Evolutionary conservation across 2,113 vertebrate species (phyloP).

Genomic region (Saguinus midas): DNA sequence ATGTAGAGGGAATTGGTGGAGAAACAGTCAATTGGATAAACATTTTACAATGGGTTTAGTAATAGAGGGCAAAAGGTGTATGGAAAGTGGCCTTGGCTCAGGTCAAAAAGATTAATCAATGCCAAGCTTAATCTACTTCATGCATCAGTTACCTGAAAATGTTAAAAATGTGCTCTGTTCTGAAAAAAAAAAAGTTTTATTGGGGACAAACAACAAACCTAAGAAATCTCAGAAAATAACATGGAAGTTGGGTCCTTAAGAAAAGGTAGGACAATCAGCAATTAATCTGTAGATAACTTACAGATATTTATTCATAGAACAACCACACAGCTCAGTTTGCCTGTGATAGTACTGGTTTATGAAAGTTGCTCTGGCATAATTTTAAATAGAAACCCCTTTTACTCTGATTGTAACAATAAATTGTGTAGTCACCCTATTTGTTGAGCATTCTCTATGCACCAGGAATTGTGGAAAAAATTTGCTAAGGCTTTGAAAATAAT

Average conservation of each 20-base stretch:
- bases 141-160: neutral
- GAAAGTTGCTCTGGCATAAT: neutral
- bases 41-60: conserved; percentile 13
- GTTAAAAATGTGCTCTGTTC: neutral
- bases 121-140: conserved; percentile 50
- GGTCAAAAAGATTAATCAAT: conserved; percentile 43
- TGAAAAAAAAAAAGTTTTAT: neutral
- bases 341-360: neutral
- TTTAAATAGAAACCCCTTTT: neutral
- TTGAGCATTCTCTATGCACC: neutral
- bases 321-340: neutral
- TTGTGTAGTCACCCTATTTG: neutral
- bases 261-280: neutral
- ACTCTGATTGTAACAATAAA: neutral
- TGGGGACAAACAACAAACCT: neutral
- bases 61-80: conserved; percentile 42
- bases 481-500: neutral
- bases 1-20: conserved; percentile 39
- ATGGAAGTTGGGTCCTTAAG: neutral
- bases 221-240: neutral
- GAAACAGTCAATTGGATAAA: conserved; percentile 74
- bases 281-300: neutral
- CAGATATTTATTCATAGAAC: neutral
- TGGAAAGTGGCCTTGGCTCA: conserved; percentile 17
- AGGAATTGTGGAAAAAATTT: neutral